phyloP scores from a whole-genome alignment of 2,888 invertebrate species.

The Panorpa germanica region DNA sequence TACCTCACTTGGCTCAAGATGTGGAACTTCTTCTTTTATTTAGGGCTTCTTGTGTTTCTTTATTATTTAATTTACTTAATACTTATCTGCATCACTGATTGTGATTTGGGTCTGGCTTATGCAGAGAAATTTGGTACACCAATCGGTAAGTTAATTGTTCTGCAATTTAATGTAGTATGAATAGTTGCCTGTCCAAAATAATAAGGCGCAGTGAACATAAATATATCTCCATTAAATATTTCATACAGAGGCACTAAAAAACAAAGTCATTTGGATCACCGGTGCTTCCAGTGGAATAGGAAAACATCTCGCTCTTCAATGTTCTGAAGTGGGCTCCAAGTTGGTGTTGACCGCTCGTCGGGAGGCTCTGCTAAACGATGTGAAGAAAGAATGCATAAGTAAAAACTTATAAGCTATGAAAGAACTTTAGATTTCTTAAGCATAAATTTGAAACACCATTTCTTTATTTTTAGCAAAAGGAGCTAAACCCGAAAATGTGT shows the following conservation, averaged over 20 bases:
- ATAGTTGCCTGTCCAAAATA: background rate
- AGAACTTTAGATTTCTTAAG: too few relatives aligned
- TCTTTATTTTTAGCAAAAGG: conserved; percentile 16
- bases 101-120: conserved; percentile 35
- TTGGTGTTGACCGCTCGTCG: conserved; percentile 49
- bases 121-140: conserved; percentile 40
- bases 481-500: conserved; percentile 35
- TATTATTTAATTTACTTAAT: conserved; percentile 32
- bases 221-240: background rate
- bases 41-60: conserved; percentile 18
- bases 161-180: conserved; percentile 1
- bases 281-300: conserved; percentile 77
- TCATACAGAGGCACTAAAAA: conserved; percentile 28
- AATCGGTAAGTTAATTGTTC: conserved; percentile 26
- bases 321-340: conserved; percentile 45
- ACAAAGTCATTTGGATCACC: conserved; percentile 67
- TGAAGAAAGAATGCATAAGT: conserved; percentile 43
- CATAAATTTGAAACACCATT: too few relatives aligned
- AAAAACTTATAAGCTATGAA: too few relatives aligned
- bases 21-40: conserved; percentile 20
- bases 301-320: conserved; percentile 43
- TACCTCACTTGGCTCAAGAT: too few relatives aligned
- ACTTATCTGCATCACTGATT: conserved; percentile 32
- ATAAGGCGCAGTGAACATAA: background rate
- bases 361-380: conserved; percentile 36